These are phyloP conservation scores for Apis florea DNA, from an alignment of 1,140 invertebrate genomes.

Conservation along the genomic window DNA sequence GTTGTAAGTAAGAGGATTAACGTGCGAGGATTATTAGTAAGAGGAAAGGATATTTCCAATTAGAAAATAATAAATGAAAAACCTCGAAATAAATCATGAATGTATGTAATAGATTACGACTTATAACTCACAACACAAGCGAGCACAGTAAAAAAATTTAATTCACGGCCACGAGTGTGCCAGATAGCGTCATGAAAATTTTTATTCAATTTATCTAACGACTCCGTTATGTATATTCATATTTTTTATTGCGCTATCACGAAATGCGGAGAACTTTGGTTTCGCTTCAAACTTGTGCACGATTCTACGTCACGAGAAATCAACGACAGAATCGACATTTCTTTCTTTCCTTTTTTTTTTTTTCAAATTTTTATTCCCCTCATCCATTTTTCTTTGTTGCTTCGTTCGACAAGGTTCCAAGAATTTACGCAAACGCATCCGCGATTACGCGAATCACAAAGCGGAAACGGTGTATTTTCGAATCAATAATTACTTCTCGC, in stretches of 20 bases:
- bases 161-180: neutral
- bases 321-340: neutral
- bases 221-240: neutral
- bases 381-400: neutral
- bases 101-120: no score
- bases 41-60: no score
- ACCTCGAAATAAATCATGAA: no score
- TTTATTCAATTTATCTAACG: neutral
- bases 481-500: constrained; percentile 61
- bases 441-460: constrained; percentile 58
- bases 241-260: neutral
- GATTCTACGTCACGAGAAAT: neutral
- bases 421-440: constrained; percentile 43
- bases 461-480: constrained; percentile 24
- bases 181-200: neutral
- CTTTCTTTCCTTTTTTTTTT: no score
- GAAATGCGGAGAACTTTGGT: neutral
- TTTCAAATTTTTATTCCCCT: neutral
- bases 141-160: neutral
- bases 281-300: neutral
- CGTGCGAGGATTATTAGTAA: no score
- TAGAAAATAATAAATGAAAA: no score
- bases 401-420: neutral
- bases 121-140: neutral
- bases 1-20: no score